Conservation (phyloP, 2,888 invertebrate genomes). For the Acrocera orbiculus region DNA sequence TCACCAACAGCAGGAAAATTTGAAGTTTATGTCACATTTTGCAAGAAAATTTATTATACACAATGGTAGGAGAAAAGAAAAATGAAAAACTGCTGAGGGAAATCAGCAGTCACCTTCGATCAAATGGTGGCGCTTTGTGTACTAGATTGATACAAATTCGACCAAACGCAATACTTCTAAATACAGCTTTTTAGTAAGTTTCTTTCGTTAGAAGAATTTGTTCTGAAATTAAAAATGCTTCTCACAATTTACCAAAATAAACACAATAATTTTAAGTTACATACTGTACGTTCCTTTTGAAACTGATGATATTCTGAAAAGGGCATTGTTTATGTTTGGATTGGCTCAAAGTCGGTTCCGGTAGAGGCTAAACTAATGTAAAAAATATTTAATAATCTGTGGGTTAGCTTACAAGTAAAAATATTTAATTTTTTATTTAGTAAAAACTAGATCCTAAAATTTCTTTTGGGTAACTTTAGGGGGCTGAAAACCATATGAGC, state of each 20-base stretch:
- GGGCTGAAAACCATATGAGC: conserved; percentile 77
- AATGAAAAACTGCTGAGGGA: conserved; percentile 24
- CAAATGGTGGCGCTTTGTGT: conserved; percentile 88
- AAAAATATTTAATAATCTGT: conserved; percentile 75
- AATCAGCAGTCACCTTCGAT: conserved; percentile 65
- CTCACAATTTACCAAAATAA: too few species aligned
- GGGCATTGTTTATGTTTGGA: conserved; percentile 92
- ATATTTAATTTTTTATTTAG: too few species aligned
- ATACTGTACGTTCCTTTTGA: conserved; percentile 86
- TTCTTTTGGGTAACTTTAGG: conserved; percentile 97
- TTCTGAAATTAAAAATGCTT: not conserved
- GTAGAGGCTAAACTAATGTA: conserved; percentile 75
- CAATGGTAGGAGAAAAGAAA: conserved; percentile 59
- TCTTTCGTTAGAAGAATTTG: not conserved
- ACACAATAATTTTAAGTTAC: conserved; percentile 48
- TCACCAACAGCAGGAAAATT: conserved; percentile 96
- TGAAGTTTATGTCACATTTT: conserved; percentile 97
- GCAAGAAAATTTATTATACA: conserved; percentile 85
- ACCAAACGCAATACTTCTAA: conserved; percentile 67
- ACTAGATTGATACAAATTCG: conserved; percentile 81
- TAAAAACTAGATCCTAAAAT: conserved; percentile 70
- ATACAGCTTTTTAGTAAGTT: conserved; percentile 84
- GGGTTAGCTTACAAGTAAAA: conserved; percentile 57
- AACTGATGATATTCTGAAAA: conserved; percentile 56
- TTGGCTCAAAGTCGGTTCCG: conserved; percentile 66